phyloP scores from a whole-genome alignment of 2,113 vertebrate species.

The Kryptolebias marmoratus region DNA sequence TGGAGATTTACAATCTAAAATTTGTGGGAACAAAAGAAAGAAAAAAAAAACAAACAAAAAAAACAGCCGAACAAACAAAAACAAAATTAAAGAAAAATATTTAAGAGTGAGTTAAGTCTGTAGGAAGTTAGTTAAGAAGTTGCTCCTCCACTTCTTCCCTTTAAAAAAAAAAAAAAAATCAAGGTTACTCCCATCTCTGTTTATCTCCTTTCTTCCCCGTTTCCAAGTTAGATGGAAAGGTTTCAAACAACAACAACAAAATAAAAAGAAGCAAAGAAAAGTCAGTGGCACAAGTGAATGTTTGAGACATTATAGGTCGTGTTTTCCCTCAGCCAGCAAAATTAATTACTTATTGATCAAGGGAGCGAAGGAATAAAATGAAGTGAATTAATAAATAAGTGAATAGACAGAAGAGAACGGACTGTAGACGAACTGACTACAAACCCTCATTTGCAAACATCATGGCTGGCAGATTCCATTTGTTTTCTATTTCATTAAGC shows the following conservation, averaged over 20 bases:
- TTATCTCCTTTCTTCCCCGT: constrained; percentile 17
- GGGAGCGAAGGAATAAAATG: constrained; percentile 70
- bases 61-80: too few species aligned
- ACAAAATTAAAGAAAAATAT: background rate
- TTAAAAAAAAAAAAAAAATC: background rate
- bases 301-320: constrained; percentile 61
- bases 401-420: constrained; percentile 60
- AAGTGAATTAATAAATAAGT: constrained; percentile 78
- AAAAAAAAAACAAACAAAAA: too few species aligned
- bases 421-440: constrained; percentile 62
- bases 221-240: constrained; percentile 49
- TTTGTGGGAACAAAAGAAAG: too few species aligned
- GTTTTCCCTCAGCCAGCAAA: constrained; percentile 68
- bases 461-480: constrained; percentile 74
- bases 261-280: constrained; percentile 25
- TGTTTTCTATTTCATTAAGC: constrained; percentile 68
- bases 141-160: too few species aligned
- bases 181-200: constrained; percentile 15
- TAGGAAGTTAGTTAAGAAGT: background rate
- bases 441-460: constrained; percentile 70
- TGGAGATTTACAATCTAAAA: too few species aligned
- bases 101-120: background rate
- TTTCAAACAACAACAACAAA: constrained; percentile 39
- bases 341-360: constrained; percentile 85
- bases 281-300: constrained; percentile 49